A percentile compares a stretch with the other conserved stretches of the same genome.
These are phyloP conservation scores for Neodon shergylaensis DNA, from an alignment of 2,113 vertebrate species.

Conservation along the genomic window DNA sequence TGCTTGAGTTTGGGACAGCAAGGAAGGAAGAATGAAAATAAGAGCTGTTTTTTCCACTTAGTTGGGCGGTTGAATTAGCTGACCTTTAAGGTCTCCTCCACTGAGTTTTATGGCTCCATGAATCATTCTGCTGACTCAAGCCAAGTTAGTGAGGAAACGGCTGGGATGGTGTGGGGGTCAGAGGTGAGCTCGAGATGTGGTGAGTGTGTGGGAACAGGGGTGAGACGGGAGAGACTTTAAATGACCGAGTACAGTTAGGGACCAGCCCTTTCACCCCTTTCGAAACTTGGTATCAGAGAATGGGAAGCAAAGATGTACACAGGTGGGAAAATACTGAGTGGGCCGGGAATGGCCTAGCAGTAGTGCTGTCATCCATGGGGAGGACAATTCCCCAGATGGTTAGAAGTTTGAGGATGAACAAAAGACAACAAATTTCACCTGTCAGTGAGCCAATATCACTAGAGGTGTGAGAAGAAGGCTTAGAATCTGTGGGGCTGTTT, in stretches of 20 bases:
- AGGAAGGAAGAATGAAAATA: constrained; percentile 63
- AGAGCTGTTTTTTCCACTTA: constrained; percentile 73
- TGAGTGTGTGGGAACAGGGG: constrained; percentile 44
- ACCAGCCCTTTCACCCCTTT: background rate
- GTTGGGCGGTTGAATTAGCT: constrained; percentile 62
- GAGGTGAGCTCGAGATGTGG: constrained; percentile 59
- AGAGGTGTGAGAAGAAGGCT: background rate
- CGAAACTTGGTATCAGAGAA: background rate
- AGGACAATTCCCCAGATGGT: background rate
- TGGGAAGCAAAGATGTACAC: background rate
- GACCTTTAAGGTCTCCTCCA: constrained; percentile 74
- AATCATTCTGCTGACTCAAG: constrained; percentile 67
- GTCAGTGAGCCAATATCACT: background rate
- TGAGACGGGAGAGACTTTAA: constrained; percentile 1
- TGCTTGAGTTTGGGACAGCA: constrained; percentile 33
- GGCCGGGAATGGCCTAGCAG: background rate
- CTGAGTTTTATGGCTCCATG: constrained; percentile 70
- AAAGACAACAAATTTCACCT: background rate
- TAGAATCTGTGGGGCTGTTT: background rate
- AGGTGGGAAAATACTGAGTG: background rate
- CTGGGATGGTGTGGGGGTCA: constrained; percentile 58
- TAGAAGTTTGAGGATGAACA: background rate
- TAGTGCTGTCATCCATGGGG: background rate
- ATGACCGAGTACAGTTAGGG: constrained; percentile 19
- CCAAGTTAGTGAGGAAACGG: constrained; percentile 70